Conservation (phyloP, 2,113 vertebrate genomes). For the Isurus oxyrinchus region DNA sequence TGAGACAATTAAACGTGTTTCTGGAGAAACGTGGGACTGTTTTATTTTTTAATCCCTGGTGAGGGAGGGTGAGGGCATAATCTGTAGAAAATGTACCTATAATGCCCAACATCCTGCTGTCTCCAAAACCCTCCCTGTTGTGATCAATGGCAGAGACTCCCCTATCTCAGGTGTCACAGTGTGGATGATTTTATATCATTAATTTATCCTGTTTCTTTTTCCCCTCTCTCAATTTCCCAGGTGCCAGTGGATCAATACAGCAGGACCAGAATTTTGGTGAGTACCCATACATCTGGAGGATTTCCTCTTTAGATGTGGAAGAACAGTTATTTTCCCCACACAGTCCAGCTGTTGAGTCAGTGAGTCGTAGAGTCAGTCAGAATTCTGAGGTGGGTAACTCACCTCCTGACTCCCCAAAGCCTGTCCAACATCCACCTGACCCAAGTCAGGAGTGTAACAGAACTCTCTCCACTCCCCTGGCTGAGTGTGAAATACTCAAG, state of each 20-base stretch:
- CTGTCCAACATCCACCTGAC: too few species aligned
- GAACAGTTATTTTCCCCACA: background rate
- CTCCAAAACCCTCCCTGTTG: background rate
- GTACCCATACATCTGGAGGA: background rate
- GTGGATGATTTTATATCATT: background rate
- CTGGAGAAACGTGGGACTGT: too few species aligned
- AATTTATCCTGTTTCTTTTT: background rate
- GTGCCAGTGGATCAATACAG: background rate
- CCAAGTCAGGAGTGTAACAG: background rate
- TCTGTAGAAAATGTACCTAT: background rate
- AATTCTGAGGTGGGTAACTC: too few species aligned
- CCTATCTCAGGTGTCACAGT: background rate
- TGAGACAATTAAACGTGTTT: background rate
- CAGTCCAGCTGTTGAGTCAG: background rate
- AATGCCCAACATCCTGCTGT: background rate
- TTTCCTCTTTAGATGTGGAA: background rate
- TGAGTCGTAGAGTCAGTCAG: background rate
- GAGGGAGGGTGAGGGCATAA: background rate
- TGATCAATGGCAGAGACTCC: background rate
- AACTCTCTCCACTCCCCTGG: background rate
- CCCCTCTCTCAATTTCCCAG: background rate
- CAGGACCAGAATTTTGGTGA: constrained; percentile 12
- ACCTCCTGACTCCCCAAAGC: too few species aligned
- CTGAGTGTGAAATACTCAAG: background rate
- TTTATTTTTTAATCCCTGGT: too few species aligned